Base-by-base conservation (phyloP, 2,888 invertebrate genomes). In the Scaeva pyrastri region DNA sequence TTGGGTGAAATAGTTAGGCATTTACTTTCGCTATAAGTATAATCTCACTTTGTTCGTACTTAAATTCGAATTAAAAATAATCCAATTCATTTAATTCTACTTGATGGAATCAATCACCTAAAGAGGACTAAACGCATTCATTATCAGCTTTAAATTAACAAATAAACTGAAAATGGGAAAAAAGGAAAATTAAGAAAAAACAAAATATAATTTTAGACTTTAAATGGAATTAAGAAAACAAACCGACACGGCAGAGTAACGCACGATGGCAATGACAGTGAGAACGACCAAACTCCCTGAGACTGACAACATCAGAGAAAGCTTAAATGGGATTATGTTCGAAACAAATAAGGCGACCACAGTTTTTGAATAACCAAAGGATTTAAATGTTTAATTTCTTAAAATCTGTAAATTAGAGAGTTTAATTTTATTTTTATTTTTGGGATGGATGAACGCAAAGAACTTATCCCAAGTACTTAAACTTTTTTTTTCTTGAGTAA, bases 31-130 rank as follows among this genome's bases (percentile, higher is more conserved):
- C 77, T 82, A 66, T 81, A 31, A 31, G 8, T 31, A 7, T 5
- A 31, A 5, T 31, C 2, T 4, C 31, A 31, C 31, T 31, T 66
- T 58, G 66, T 43, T 64, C 56, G 58, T 60, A 23, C 52, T 52
- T 55, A 48, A 50, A 36, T 58, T 21, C 26, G 23, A 73, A 78
- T 62, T 62, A 64, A 64, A 79, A 78, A 78, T 70, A 83, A 83
- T 60, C 70, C 78, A 83, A 74, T 83, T 83, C 73, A 62, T 62
- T 56, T 74, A 83, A 74, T 78, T 55, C 23, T 45, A 26, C 60
- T 70, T 83, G 70, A 78, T 73, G 62, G 83, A 74, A 74, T 83
- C 56, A 48, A 50, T 78, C 55, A 60, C 39, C 55, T 12, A n/a
- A 36, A 21, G 39, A 39, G 23, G 56, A 23, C 26, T 50, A 21